Evolutionary conservation across 1,140 invertebrate genomes (phyloP), one percentile per base, ranked within the genome.

Genomic region (Brachionus calyciflorus): DNA sequence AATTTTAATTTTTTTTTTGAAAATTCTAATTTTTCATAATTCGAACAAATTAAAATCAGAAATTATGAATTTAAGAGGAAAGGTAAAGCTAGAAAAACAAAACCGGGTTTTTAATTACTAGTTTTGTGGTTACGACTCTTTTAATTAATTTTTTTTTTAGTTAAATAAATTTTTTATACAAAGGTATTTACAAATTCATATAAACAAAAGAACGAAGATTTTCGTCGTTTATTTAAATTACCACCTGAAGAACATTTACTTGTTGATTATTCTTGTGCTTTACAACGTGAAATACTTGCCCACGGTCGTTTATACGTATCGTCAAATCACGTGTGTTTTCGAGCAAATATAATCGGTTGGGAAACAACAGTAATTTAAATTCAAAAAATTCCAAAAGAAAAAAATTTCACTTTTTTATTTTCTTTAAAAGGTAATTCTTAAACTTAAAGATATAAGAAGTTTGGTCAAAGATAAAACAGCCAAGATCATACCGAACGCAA

Each of bases 341-440:
- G 96, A 87, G 93, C 93, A 28, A 96, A 93, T 84, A 95, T 96
- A 80, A 94, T 96, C 82, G 89, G 91, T 80, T 96, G 93, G 93
- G 93, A 96, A 85, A 95, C 92, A 0, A 88, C 82, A 79, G 87
- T 88, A 83, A 83, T 82, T 83, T 77, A 63, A 63, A 17, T 55
- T n/a, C 5, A 1, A 63, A 63, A 17, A 65, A 65, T 33, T 44
- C 48, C 40, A n/a, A 41, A 65, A 48, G 37, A 69, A 55, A 44
- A 14, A 4, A 65, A 26, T 49, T 53, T 37, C 30, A 12, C 10
- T 48, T 37, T 7, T 19, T 49, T 51, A 19, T 76, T 51, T 65
- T 37, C 7, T 5, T 10, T 10, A 7, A 14, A 60, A 57, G 51
- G 3, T 76, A 6, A 44, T 41, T 28, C 19, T 95, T 49, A 89